phyloP scores from a whole-genome alignment of 2,113 vertebrate genomes.

The Dendrocopos noguchii region DNA sequence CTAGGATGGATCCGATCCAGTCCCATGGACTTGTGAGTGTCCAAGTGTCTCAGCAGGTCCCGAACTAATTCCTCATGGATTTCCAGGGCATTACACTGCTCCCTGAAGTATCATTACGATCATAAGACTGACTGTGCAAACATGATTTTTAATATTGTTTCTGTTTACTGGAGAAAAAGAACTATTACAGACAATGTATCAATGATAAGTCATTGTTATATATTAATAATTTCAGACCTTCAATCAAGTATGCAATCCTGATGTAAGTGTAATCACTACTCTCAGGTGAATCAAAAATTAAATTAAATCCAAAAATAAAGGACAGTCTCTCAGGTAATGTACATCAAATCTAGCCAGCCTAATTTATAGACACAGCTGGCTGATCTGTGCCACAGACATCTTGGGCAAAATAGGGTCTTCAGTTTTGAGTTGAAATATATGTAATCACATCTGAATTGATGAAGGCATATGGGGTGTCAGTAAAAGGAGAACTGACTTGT shows the following conservation, averaged over 20 bases:
- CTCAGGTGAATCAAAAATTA: not conserved
- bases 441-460: not conserved
- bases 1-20: too few relatives aligned
- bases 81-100: too few relatives aligned
- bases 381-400: not conserved
- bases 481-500: not conserved
- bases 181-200: not conserved
- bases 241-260: not conserved
- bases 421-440: not conserved
- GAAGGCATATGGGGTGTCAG: not conserved
- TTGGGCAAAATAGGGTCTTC: not conserved
- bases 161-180: not conserved
- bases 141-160: not conserved
- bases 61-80: too few relatives aligned
- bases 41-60: too few relatives aligned
- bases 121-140: not conserved
- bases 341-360: not conserved
- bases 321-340: not conserved
- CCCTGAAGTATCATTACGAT: not conserved
- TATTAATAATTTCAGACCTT: not conserved
- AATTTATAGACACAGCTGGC: not conserved
- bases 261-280: not conserved
- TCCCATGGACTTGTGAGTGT: too few relatives aligned
- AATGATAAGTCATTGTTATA: not conserved
- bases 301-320: not conserved